These are phyloP conservation scores for Criorhina ranunculi DNA, from an alignment of 2,888 invertebrate species.

Conservation along the genomic window DNA sequence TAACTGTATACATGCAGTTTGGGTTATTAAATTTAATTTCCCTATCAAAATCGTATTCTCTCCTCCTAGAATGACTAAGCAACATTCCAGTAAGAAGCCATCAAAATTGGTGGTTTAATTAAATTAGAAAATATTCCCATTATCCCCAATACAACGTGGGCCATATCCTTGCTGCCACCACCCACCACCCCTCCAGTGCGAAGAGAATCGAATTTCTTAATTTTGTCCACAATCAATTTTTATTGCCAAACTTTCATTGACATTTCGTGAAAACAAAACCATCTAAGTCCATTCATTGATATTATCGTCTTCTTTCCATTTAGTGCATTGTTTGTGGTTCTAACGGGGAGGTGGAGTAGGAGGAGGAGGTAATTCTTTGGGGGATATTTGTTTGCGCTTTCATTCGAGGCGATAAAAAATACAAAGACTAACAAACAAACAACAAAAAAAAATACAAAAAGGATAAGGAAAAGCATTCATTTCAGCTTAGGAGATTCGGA, in stretches of 20 bases:
- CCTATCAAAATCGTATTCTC: no score
- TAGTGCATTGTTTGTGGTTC: slow-evolving; percentile 57
- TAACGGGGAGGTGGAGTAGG: no score
- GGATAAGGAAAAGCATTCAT: background rate
- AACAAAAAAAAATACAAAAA: background rate
- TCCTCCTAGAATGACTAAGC: background rate
- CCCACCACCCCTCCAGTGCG: background rate
- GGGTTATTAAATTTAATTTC: no score
- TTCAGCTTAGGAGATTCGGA: slow-evolving; percentile 17
- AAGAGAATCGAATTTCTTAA: slow-evolving; percentile 50
- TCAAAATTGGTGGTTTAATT: slow-evolving; percentile 18
- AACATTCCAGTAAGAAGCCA: no score
- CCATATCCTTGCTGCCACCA: background rate
- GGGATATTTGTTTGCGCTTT: background rate
- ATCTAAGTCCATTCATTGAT: slow-evolving; percentile 37
- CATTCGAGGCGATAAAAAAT: background rate
- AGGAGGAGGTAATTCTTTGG: background rate
- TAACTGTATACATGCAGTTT: no score
- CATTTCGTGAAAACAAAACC: slow-evolving; percentile 57
- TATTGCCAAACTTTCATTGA: slow-evolving; percentile 63
- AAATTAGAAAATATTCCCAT: slow-evolving; percentile 39
- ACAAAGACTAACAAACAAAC: background rate
- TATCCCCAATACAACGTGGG: slow-evolving; percentile 3
- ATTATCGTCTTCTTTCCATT: slow-evolving; percentile 37
- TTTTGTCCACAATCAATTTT: slow-evolving; percentile 65